A percentile compares a stretch with the other conserved stretches of the same genome.
Conservation (phyloP, 2,797 vertebrate species). For the Salarias fasciatus region DNA sequence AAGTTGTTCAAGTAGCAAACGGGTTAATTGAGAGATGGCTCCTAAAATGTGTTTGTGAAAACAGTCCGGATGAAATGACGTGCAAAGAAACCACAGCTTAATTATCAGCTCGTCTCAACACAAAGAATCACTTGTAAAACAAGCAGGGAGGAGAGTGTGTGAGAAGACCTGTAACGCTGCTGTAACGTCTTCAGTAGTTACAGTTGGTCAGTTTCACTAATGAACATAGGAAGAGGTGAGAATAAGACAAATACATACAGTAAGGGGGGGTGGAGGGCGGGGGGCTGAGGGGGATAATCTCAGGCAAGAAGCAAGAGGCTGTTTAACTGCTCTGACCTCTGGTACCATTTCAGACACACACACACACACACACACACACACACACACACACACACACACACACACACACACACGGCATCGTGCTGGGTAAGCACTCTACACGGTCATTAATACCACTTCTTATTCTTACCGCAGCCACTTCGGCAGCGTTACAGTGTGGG, state of each 20-base stretch:
- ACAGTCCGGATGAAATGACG: background rate
- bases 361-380: slow-evolving; percentile 3
- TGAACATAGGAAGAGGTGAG: slow-evolving; percentile 9
- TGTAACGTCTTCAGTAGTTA: slow-evolving; percentile 3
- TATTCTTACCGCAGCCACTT: slow-evolving; percentile 19
- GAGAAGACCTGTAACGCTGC: slow-evolving; percentile 5
- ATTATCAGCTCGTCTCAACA: no score
- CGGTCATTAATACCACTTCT: slow-evolving; percentile 33
- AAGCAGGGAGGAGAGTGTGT: background rate
- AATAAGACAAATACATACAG: background rate
- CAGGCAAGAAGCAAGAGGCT: slow-evolving; percentile 7
- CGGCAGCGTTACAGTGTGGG: slow-evolving; percentile 17
- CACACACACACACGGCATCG: background rate
- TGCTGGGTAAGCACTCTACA: slow-evolving; percentile 28
- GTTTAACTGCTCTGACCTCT: slow-evolving; percentile 34
- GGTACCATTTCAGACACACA: slow-evolving; percentile 9
- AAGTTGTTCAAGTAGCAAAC: no score
- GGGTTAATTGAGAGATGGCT: background rate
- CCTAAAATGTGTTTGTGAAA: slow-evolving; percentile 7
- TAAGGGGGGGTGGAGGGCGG: no score
- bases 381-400: slow-evolving; percentile 4
- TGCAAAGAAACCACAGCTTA: slow-evolving; percentile 5
- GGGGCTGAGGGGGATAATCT: no score
- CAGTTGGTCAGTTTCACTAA: slow-evolving; percentile 15
- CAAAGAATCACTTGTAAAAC: no score